Base-by-base conservation (phyloP, 37 sponge, comb jelly and placozoan genomes). In the Haliclona indistincta region DNA sequence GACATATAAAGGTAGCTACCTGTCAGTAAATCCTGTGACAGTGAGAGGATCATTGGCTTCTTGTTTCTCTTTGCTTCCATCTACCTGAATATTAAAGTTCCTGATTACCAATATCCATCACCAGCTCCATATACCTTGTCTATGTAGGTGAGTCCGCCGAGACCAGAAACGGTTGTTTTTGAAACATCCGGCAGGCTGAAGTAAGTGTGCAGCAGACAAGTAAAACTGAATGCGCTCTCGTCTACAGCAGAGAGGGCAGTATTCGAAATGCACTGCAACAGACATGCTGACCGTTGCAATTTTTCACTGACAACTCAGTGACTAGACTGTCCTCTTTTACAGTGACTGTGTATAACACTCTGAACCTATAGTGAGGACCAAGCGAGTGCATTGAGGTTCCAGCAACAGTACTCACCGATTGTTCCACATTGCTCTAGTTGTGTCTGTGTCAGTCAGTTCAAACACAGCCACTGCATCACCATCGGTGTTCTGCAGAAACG, bases 191-290 rank as follows among this genome's bases (percentile, higher is more conserved):
- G 76, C 11, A 89, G 51, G 34, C 66, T 55, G 62, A 96, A 93
- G 64, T 96, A 96, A 22, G 97, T 92, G 53, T 96, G 97, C 22
- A 96, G 75, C 13, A 96, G 76, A 54, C 81, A 80, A 2, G 97
- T 96, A 43, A 96, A 96, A 20, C 51, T 60, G 77, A 94, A 93
- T 32, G 93, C 35, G 7, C 32, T 70, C 11, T 53, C 63, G 13
- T 76, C 91, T 90, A 28, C 4, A 77, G 13, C 33, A 25, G 30
- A 66, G 42, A 15, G 37, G n/a, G 28, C 49, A 68, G 20, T 37
- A 45, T 7, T 38, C 19, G 17, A 23, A 33, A 43, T 43, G 68
- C 2, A 19, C 29, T n/a, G n/a, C n/a, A n/a, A n/a, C n/a, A n/a
- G n/a, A n/a, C 33, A 42, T 65, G 49, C 78, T 36, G 32, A 87